phyloP scores from a whole-genome alignment of 2,113 vertebrate species.

The Mugil cephalus region DNA sequence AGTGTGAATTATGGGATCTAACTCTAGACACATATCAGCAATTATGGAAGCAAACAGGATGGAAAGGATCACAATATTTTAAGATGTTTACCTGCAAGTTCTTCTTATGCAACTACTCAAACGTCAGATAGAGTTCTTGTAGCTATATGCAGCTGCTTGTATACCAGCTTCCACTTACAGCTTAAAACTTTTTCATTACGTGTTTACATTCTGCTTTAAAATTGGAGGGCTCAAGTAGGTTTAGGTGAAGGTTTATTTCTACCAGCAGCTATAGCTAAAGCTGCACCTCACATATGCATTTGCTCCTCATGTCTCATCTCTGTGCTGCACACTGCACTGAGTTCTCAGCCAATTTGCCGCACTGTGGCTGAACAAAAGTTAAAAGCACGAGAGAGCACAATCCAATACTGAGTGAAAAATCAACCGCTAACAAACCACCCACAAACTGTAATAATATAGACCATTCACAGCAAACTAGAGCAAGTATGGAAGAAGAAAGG shows the following conservation, averaged over 20 bases:
- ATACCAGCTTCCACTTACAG: not conserved
- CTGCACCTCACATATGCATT: not conserved
- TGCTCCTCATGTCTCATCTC: conserved; percentile 12
- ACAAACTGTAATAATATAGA: conserved; percentile 24
- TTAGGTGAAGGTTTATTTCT: not conserved
- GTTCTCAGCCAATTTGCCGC: not conserved
- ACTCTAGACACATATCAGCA: not conserved
- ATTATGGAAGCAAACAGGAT: not conserved
- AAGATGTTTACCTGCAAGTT: not conserved
- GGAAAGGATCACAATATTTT: not conserved
- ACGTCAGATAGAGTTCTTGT: not conserved
- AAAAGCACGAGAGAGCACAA: conserved; percentile 32
- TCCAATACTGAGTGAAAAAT: conserved; percentile 18
- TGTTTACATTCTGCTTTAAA: not conserved
- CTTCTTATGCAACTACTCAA: not conserved
- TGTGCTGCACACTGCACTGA: not conserved
- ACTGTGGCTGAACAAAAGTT: conserved; percentile 12
- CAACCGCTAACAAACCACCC: conserved; percentile 10
- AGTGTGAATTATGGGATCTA: too few relatives aligned
- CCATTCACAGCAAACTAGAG: conserved; percentile 8
- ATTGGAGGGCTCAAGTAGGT: not conserved
- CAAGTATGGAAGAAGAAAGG: not conserved
- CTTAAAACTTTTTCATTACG: not conserved
- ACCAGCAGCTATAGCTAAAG: not conserved
- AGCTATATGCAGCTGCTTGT: not conserved